Evolutionary conservation across 1,140 invertebrate genomes (phyloP), one percentile per base, ranked within the genome.

Genomic region (Macrotrachela quadricornifera): DNA sequence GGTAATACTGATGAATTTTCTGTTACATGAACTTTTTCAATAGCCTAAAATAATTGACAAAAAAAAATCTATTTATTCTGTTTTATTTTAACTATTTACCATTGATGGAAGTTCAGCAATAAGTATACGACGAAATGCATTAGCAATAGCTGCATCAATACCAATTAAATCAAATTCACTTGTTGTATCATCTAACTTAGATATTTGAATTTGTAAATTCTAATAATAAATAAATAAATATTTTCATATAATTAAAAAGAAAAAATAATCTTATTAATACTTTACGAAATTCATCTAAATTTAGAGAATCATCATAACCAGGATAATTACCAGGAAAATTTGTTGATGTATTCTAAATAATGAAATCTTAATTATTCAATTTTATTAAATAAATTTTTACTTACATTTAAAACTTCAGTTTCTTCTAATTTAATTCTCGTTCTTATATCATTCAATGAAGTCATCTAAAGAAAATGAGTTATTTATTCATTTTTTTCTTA

Each of bases 1-100:
- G 87, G 88, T 56, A 99, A 81, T 43, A 96, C 78, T 45, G 85
- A 88, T 16, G 90, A 96, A 60, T 99, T 99, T 66, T 94, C 91
- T 61, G 80, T 79, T 54, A 99, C 79, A 63, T 79, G 78, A 9
- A 97, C 85, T 72, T 92, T 91, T 64, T 97, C 91, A 63, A 97
- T 88, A 1, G 92, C 92, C 85, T 30, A 30, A 30, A 30, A 4
- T 4, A 30, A 4, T 4, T 30, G 21, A 30, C n/a, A n/a, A n/a
- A n/a, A n/a, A n/a, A n/a, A n/a, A n/a, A n/a, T n/a, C n/a, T n/a
- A n/a, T n/a, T 30, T 30, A 8, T 30, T 30, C 21, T 30, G 3
- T 30, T 30, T 8, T 4, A 30, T 30, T 30, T 30, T 30, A 30
- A 30, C 8, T 30, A 30, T 8, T 4, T 30, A 30, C 21, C 21